Percentiles rank a stretch among this genome's conserved stretches.
Conservation (phyloP, 2,888 invertebrate species). For the Agrenia bidenticulata region DNA sequence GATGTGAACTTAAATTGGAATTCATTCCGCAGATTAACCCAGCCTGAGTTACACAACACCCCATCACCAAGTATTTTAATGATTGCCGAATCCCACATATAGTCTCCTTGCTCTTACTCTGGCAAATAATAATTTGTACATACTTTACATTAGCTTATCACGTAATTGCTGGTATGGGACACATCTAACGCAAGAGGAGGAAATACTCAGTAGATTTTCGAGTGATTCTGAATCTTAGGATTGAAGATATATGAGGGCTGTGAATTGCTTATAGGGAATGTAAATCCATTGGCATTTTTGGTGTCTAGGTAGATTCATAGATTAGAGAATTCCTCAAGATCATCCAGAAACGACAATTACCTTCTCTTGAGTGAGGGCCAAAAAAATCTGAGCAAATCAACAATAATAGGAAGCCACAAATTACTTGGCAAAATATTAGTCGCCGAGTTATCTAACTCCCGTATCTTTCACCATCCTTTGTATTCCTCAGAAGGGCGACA, state of each 20-base stretch:
- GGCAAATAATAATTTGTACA: slow-evolving; percentile 15
- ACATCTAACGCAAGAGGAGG: no score
- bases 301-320: no score
- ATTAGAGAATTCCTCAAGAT: no score
- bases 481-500: neutral
- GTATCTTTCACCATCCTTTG: slow-evolving; percentile 11
- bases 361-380: neutral
- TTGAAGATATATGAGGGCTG: no score
- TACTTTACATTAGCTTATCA: neutral
- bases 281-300: no score
- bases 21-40: neutral
- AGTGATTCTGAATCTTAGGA: no score
- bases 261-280: no score
- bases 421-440: slow-evolving; percentile 20
- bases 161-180: neutral
- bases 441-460: slow-evolving; percentile 8
- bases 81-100: neutral
- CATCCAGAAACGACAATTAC: no score
- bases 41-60: neutral
- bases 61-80: slow-evolving; percentile 11
- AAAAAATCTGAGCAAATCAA: neutral
- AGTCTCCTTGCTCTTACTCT: neutral
- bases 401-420: neutral
- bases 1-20: slow-evolving; percentile 11
- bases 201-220: no score